phyloP scores from a whole-genome alignment of 2,113 vertebrate genomes.

The Zosterops lateralis region DNA sequence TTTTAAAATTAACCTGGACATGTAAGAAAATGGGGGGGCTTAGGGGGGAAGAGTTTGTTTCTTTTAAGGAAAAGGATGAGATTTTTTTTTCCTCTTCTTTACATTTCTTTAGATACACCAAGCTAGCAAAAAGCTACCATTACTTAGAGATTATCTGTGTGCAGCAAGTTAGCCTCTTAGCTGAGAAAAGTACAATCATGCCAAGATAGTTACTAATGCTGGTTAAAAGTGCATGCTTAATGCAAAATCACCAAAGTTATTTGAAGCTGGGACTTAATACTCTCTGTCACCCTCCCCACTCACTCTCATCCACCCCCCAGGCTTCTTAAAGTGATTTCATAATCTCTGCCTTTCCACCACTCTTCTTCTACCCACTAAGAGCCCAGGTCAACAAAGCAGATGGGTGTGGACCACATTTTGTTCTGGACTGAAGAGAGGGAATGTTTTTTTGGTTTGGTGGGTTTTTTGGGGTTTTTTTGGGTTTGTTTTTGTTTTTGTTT shows the following conservation, averaged over 20 bases:
- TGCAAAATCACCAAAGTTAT: background rate
- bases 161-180: background rate
- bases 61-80: background rate
- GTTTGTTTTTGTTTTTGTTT: no score
- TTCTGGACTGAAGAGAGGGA: background rate
- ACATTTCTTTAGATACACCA: background rate
- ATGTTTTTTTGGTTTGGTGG: no score
- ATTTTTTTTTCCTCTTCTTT: background rate
- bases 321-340: background rate
- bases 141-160: background rate
- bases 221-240: background rate
- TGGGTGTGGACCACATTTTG: background rate
- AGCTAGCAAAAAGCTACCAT: background rate
- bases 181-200: background rate
- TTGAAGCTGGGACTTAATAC: background rate
- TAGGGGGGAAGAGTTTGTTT: background rate
- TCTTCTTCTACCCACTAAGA: background rate
- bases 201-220: background rate
- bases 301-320: fast-evolving
- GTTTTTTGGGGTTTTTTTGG: background rate
- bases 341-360: background rate
- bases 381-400: fast-evolving
- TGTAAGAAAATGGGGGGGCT: background rate
- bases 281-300: background rate
- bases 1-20: background rate